Evolutionary conservation across 2,888 invertebrate species (phyloP).

Genomic region (Sinohyriopsis cumingii): DNA sequence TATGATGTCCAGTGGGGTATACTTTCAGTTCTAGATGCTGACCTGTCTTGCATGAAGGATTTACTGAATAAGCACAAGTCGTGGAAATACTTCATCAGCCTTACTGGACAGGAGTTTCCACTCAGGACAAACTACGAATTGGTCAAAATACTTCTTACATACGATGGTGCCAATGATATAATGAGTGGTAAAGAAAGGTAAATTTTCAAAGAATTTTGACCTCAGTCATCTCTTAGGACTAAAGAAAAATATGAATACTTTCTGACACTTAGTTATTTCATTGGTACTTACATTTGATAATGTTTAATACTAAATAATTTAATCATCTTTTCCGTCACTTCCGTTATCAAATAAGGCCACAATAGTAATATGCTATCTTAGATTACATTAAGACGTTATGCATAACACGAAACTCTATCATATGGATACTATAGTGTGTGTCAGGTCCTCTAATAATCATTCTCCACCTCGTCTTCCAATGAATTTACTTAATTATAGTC

Average conservation of each 20-base stretch:
- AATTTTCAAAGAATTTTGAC: neutral
- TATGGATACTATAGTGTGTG: too few species aligned
- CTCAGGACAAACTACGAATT: conserved; percentile 64
- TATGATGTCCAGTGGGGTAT: conserved; percentile 56
- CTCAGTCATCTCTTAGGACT: too few species aligned
- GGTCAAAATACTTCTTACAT: conserved; percentile 56
- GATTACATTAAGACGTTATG: too few species aligned
- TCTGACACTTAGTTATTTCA: neutral
- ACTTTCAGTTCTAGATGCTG: conserved; percentile 55
- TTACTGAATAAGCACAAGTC: conserved; percentile 32
- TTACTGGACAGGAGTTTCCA: conserved; percentile 67
- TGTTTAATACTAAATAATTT: too few species aligned
- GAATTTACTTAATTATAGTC: too few species aligned
- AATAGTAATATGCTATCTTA: too few species aligned
- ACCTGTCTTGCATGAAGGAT: conserved; percentile 56
- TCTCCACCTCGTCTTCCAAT: too few species aligned
- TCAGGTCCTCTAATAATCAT: too few species aligned
- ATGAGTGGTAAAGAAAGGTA: conserved; percentile 46
- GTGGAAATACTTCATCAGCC: conserved; percentile 68
- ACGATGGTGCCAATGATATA: conserved; percentile 63
- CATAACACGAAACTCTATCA: too few species aligned
- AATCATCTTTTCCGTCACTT: too few species aligned
- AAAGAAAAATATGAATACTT: too few species aligned
- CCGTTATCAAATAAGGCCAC: too few species aligned
- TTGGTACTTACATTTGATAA: neutral